Evolutionary conservation across 1,140 invertebrate species (phyloP), one percentile per base, ranked within the genome.

Genomic region (Oncopeltus fasciatus): DNA sequence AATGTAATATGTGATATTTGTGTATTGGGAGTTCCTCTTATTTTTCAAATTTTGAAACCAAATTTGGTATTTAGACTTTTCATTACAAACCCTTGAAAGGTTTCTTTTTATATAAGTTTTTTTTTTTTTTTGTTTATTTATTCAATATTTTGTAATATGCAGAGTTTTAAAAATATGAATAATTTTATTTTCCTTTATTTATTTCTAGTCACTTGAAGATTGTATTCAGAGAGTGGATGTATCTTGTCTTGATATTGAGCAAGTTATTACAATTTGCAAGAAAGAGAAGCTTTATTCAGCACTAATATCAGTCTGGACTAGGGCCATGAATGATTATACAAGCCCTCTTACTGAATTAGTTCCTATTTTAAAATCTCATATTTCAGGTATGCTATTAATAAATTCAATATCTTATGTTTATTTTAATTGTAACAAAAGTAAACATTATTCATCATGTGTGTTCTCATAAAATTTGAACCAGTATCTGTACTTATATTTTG

Each of bases 291-390:
- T 96, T 16, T 93, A 90, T 76, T 87, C 92, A 70, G 90, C 88
- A 24, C 82, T 92, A 58, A 88, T 95, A 66, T 90, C 92, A 72
- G 81, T 96, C 11, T 90, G 92, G 72, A 94, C 90, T 64, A 80
- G 84, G 69, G 91, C 87, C 9, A 81, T 96, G 67, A 74, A 76
- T 28, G 92, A 96, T 72, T 95, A 88, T 69, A 82, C 86, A 0
- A 83, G 84, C 8, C 90, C 92, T 0, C 77, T 95, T 61, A 86
- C 89, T 65, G 90, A 93, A 69, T 74, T 88, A 18, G 74, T 88
- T 57, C 79, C 79, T 0, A 73, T 81, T 21, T 69, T 83, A n/a
- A 72, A 75, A 62, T 71, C 70, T 51, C 71, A 70, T 16, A 62
- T 80, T 24, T 67, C 70, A 64, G 66, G 72, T 72, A 62, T 38